A percentile compares a stretch with the other conserved stretches of the same genome.
Evolutionary conservation across 2,888 invertebrate species (phyloP).

Genomic region (Sphaerolaimus hirsutus): DNA sequence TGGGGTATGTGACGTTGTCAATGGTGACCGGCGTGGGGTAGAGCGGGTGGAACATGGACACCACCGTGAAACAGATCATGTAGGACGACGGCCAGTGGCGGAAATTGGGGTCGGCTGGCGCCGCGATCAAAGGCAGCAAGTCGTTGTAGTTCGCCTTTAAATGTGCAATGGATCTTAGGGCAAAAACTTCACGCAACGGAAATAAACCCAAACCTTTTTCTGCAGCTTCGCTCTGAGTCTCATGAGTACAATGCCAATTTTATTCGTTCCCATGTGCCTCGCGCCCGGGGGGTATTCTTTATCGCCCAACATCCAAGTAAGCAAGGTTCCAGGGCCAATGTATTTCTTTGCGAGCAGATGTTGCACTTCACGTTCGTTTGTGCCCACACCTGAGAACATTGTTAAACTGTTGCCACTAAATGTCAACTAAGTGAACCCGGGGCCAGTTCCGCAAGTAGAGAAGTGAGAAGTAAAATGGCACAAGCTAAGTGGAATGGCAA

Average conservation of each 20-base stretch:
- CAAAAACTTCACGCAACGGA: too few species aligned
- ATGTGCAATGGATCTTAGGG: too few species aligned
- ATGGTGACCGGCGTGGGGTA: conserved; percentile 16
- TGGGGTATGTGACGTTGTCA: not conserved
- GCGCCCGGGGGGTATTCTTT: conserved; percentile 9
- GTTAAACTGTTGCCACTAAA: too few species aligned
- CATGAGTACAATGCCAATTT: conserved; percentile 19
- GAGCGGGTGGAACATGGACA: conserved; percentile 20
- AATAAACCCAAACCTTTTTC: too few species aligned
- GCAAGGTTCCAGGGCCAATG: conserved; percentile 12
- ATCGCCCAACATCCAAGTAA: conserved; percentile 15
- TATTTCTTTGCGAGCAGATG: conserved; percentile 18
- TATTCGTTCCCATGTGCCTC: conserved; percentile 16
- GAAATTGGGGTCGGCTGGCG: too few species aligned
- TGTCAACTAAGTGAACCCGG: too few species aligned
- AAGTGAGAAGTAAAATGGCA: too few species aligned
- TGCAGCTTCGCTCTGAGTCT: conserved; percentile 15
- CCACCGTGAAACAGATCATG: conserved; percentile 21
- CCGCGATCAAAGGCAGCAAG: too few species aligned
- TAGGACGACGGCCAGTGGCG: conserved; percentile 14
- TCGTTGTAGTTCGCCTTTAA: too few species aligned
- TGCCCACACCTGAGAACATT: too few species aligned
- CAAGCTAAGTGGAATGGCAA: too few species aligned
- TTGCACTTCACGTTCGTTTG: conserved; percentile 10
- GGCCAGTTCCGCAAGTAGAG: too few species aligned